A percentile compares a stretch with the other conserved stretches of the same genome.
Evolutionary conservation across 30 jellyfish, hydroid and myxozoan species (phyloP).

Genomic region (Chrysaora quinquecirrha): DNA sequence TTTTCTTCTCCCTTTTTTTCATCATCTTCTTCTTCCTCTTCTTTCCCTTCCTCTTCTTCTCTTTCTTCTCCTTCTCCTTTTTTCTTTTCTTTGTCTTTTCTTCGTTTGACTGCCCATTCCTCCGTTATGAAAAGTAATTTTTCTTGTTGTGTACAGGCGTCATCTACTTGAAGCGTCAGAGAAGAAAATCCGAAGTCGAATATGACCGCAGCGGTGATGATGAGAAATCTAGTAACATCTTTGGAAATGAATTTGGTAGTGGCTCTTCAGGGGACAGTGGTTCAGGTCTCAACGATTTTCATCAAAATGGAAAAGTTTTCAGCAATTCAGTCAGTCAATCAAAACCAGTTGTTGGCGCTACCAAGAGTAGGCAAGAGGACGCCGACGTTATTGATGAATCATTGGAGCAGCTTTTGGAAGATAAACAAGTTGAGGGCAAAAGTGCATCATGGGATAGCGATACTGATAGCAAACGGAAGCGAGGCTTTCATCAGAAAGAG

Average conservation of each 20-base stretch:
- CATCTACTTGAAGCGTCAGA: slow-evolving; percentile 32
- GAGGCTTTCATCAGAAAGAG: background rate
- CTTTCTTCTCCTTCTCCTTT: too few species aligned
- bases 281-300: background rate
- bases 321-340: background rate
- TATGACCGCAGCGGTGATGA: background rate
- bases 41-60: too few species aligned
- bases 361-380: background rate
- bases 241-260: background rate
- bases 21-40: too few species aligned
- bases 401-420: background rate
- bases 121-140: too few species aligned
- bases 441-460: background rate
- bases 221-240: background rate
- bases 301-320: background rate
- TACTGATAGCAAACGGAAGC: background rate
- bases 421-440: background rate
- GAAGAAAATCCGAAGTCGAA: slow-evolving; percentile 19
- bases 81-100: too few species aligned
- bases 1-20: too few species aligned
- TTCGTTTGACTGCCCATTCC: too few species aligned
- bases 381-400: background rate
- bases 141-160: slow-evolving; percentile 32
- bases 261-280: background rate
- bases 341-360: background rate